phyloP scores from a whole-genome alignment of 2,797 vertebrate species.

The Melanogrammus aeglefinus region DNA sequence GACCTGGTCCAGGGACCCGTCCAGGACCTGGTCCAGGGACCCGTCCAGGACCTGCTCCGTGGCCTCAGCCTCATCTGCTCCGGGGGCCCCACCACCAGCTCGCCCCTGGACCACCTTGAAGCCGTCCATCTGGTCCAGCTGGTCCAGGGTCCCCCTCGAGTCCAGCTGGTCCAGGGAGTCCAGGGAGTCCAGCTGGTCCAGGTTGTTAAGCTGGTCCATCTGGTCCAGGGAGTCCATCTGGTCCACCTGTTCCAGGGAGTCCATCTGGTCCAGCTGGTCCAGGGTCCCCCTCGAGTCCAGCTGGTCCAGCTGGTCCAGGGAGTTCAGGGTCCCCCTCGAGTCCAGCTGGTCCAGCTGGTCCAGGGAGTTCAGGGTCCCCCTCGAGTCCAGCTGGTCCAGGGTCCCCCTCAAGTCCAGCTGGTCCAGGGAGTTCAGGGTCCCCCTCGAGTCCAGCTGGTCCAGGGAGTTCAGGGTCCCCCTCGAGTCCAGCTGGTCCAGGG shows the following conservation, averaged over 20 bases:
- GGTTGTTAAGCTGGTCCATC: no score
- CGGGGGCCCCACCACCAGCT: constrained; percentile 42
- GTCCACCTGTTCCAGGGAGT: constrained; percentile 72
- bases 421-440: constrained; percentile 60
- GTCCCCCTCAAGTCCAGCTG: constrained; percentile 61
- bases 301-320: constrained; percentile 72
- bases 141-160: constrained; percentile 53
- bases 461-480: constrained; percentile 69
- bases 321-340: not conserved
- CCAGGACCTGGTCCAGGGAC: no score
- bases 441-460: constrained; percentile 53
- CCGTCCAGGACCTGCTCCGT: no score
- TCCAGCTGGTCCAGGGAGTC: constrained; percentile 69
- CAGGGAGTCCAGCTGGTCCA: constrained; percentile 52
- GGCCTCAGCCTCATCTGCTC: no score
- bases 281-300: constrained; percentile 69
- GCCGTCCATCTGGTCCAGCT: constrained; percentile 71
- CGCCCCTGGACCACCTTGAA: constrained; percentile 49
- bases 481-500: no score
- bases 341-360: constrained; percentile 68
- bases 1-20: no score
- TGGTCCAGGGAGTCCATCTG: constrained; percentile 53
- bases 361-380: constrained; percentile 49
- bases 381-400: constrained; percentile 48
- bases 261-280: constrained; percentile 60